Base-by-base conservation (phyloP, 2,797 vertebrate genomes). In the Macropus fuliginosus region DNA sequence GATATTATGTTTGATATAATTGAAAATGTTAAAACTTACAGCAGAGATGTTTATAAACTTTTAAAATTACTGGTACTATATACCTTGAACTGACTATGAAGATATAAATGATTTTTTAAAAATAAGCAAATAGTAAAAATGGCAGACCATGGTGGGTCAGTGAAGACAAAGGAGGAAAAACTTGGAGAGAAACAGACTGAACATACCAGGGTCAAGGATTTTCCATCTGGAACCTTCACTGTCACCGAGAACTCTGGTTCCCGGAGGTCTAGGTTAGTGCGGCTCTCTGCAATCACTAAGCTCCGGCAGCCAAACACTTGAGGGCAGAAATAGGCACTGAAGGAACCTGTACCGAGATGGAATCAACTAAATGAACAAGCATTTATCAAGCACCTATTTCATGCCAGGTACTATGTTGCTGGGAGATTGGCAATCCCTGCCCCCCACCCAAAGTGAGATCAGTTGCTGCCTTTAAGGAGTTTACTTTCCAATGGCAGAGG, bases 321-420 rank as follows among this genome's bases (percentile, higher is more conserved):
- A 18, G 99, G 99, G 97, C 99, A 99, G 98, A 99, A 99, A 0
- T 99, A 99, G 91, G 99, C 99, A 50, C 92, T 99, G 96, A 99
- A 98, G 62, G 98, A 97, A 94, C 99, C 99, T 99, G 97, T 21
- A 95, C 54, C 95, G n/a, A 94, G 10, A 62, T 90, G 91, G 91
- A 56, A 34, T 91, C 90, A 34, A 46, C 29, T 81, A 46, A 81
- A 81, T 46, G 24, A 46, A 81, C 6, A 74, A 40, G 66, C 21
- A 81, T 46, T 81, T 81, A 24, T 81, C 40, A 27, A 81, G 18
- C 21, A 46, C n/a, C 66, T 46, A 24, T 46, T 81, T 46, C 66
- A 40, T 46, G n/a, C 16, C 6, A 46, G n/a, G n/a, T 8, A 46
- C n/a, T 40, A 9, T 21, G n/a, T 16, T 24, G 21, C 8, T 81